A percentile compares a stretch with the other conserved stretches of the same genome.
Evolutionary conservation across 2,888 invertebrate species (phyloP).

Genomic region (Mimachlamys varia): DNA sequence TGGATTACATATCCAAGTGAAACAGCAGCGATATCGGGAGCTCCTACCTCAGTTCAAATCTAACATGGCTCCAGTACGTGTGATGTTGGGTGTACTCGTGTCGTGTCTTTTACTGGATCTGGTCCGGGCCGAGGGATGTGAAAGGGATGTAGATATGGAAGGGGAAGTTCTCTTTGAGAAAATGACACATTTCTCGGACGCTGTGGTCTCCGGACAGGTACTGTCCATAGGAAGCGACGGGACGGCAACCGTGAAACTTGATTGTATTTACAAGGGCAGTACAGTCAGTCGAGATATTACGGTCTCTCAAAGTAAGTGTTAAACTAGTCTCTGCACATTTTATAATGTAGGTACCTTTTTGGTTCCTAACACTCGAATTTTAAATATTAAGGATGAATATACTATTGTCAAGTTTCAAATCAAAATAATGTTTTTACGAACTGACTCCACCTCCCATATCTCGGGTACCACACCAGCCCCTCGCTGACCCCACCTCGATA

Average conservation of each 20-base stretch:
- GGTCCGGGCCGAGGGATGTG: not conserved
- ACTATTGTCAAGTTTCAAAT: too few species aligned
- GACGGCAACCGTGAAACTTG: not conserved
- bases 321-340: not conserved
- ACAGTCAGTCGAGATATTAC: not conserved
- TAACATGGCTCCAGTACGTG: not conserved
- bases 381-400: too few species aligned
- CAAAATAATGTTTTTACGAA: too few species aligned
- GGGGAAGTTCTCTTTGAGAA: not conserved
- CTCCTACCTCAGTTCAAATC: not conserved
- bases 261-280: not conserved
- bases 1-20: not conserved
- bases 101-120: not conserved
- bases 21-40: not conserved
- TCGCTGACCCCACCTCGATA: not conserved
- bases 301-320: not conserved
- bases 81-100: not conserved
- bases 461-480: not conserved
- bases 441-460: too few species aligned
- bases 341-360: not conserved
- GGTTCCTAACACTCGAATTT: too few species aligned
- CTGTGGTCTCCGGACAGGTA: not conserved
- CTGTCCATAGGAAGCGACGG: not conserved
- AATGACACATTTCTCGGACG: not conserved
- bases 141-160: not conserved